Base-by-base conservation (phyloP, 2,113 vertebrate genomes). In the Corythornis vintsioides region DNA sequence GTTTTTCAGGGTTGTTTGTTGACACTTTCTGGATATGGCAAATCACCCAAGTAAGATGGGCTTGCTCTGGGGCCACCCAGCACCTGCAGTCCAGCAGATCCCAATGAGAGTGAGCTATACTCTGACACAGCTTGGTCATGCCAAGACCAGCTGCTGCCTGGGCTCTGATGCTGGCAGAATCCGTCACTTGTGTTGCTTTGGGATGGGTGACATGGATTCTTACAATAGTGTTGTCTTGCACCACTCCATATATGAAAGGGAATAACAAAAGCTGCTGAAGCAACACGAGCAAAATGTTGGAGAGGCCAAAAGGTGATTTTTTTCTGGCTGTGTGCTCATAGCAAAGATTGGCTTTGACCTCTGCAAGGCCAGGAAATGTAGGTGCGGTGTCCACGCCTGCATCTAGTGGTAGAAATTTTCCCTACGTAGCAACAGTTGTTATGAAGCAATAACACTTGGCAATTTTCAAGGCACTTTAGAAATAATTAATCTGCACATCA, bases 71-170 rank as follows among this genome's bases (percentile, higher is more conserved):
- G 56, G n/a, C 70, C 3, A 1, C 64, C 64, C 2, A 3, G 64
- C 48, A 84, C 24, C 4, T 0, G 22, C 21, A 71, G 35, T 42
- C 59, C 3, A 0, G 56, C 43, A 59, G 69, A 80, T 55, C 59
- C 69, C 0, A 0, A 6, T 0, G 2, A 53, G 31, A 76, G 15
- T 0, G 0, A 87, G 59, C 55, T 0, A 0, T 47, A 42, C 42
- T n/a, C 20, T 13, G 25, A 43, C 0, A 0, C 48, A 89, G 78
- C 48, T n/a, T 9, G 5, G 25, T 83, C 60, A 14, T 9, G 38
- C 50, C 45, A 29, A 45, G 50, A 60, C 7, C 50, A 53, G 22
- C 35, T 86, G 69, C 59, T 88, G 40, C 66, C 42, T 0, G 0
- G 42, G 48, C 24, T 47, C 48, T 31, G 64, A 15, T 0, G 1